These are phyloP conservation scores for Gibbula magus DNA, from an alignment of 2,888 invertebrate species.

Conservation along the genomic window DNA sequence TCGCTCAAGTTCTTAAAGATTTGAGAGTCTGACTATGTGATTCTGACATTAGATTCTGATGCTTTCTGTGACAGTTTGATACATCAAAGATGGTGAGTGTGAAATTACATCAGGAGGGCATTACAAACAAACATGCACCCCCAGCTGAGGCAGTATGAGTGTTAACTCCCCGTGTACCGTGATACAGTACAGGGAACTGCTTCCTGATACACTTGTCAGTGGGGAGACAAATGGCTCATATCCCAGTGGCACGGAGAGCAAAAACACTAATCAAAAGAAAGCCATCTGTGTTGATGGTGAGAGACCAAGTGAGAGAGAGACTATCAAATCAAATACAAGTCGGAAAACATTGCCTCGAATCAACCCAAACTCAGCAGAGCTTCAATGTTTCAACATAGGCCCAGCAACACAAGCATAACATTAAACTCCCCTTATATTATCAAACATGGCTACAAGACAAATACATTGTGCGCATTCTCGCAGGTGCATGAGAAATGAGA, in stretches of 20 bases:
- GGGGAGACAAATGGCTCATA: conserved; percentile 20
- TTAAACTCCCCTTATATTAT: conserved; percentile 25
- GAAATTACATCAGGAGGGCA: no score
- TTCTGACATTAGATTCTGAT: no score
- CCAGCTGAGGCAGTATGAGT: no score
- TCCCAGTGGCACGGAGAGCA: neutral
- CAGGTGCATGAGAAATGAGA: conserved; percentile 23
- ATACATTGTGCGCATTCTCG: conserved; percentile 6
- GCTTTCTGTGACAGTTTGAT: no score
- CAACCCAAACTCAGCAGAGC: conserved; percentile 3
- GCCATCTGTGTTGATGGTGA: conserved; percentile 21
- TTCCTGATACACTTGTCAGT: neutral
- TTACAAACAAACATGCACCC: no score
- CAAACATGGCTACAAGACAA: conserved; percentile 26
- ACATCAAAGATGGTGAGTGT: no score
- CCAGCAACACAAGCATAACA: conserved; percentile 13
- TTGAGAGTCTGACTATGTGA: no score
- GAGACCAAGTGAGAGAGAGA: conserved; percentile 22
- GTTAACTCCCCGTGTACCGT: no score
- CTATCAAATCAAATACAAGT: conserved; percentile 22
- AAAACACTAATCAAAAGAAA: conserved; percentile 19
- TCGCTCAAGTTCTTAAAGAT: no score
- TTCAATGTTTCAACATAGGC: conserved; percentile 17
- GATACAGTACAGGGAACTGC: no score
- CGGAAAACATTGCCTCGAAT: conserved; percentile 4